These are phyloP conservation scores for Pogonomyrmex californicus DNA, from an alignment of 1,140 invertebrate species.

Conservation along the genomic window DNA sequence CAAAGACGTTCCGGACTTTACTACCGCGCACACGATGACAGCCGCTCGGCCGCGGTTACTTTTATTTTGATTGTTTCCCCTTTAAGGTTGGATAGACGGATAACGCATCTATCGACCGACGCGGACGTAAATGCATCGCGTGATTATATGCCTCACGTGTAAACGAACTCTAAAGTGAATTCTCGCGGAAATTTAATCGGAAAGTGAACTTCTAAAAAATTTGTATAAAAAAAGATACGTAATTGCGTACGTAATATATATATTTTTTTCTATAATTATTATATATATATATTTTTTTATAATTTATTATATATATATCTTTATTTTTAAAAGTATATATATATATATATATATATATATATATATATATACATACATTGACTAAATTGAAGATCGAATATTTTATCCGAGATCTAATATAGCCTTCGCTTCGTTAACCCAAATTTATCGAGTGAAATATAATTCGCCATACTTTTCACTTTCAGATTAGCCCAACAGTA, in stretches of 20 bases:
- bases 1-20: constrained; percentile 36
- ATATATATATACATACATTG: no score
- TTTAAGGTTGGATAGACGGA: constrained; percentile 37
- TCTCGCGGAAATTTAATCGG: constrained; percentile 17
- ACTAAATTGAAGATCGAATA: neutral
- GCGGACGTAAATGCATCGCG: constrained; percentile 7
- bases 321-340: no score
- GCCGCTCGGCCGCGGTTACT: constrained; percentile 8
- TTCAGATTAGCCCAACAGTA: neutral
- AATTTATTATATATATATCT: no score
- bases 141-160: constrained; percentile 17
- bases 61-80: constrained; percentile 42
- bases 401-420: neutral
- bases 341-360: no score
- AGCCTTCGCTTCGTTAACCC: neutral
- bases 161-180: constrained; percentile 18
- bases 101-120: constrained; percentile 27
- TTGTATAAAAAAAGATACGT: neutral
- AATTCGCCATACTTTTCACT: neutral
- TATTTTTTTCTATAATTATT: neutral
- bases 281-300: neutral
- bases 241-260: neutral
- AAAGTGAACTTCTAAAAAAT: neutral
- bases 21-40: constrained; percentile 17
- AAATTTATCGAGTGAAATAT: neutral